Percentiles rank a stretch among this genome's conserved stretches.
phyloP scores from a whole-genome alignment of 2,797 vertebrate genomes.

The Lycodopsis pacificus region DNA sequence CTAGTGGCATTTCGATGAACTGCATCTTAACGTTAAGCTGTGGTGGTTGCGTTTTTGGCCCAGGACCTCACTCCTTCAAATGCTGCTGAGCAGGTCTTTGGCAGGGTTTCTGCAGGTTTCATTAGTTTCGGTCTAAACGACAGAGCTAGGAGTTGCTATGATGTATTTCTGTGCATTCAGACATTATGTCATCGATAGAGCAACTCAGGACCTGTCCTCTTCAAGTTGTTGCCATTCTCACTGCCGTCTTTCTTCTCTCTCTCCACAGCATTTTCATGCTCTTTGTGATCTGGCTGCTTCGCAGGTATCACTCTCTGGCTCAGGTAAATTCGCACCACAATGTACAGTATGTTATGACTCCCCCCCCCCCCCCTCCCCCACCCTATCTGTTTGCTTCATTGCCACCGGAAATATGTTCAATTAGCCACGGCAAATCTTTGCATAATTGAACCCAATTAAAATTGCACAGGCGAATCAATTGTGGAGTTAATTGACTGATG shows the following conservation, averaged over 20 bases:
- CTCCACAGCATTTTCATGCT: slow-evolving; percentile 88
- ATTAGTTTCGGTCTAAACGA: slow-evolving; percentile 25
- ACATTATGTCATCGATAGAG: not conserved
- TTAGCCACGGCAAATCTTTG: slow-evolving; percentile 71
- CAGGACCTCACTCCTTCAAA: not conserved
- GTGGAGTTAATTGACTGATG: slow-evolving; percentile 70
- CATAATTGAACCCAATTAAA: slow-evolving; percentile 75
- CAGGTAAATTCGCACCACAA: slow-evolving; percentile 80
- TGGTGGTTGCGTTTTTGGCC: not conserved
- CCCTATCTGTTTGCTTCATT: slow-evolving; percentile 59
- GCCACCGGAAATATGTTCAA: slow-evolving; percentile 71
- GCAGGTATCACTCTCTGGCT: slow-evolving; percentile 89
- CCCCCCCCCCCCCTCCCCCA: not conserved
- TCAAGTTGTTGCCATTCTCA: not conserved
- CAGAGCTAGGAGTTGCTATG: slow-evolving; percentile 13
- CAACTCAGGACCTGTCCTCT: slow-evolving; percentile 15
- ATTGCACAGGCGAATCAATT: slow-evolving; percentile 72
- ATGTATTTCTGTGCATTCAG: slow-evolving; percentile 12
- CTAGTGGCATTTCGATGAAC: not conserved
- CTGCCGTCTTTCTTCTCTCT: slow-evolving; percentile 40
- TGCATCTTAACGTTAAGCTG: not conserved
- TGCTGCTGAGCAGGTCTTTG: slow-evolving; percentile 2
- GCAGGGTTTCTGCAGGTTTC: not conserved
- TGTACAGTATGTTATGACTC: not conserved
- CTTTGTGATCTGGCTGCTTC: slow-evolving; percentile 89